Percentiles rank a stretch among this genome's conserved stretches.
Conservation (phyloP, 2,797 vertebrate genomes). For the Sebastes jordani region DNA sequence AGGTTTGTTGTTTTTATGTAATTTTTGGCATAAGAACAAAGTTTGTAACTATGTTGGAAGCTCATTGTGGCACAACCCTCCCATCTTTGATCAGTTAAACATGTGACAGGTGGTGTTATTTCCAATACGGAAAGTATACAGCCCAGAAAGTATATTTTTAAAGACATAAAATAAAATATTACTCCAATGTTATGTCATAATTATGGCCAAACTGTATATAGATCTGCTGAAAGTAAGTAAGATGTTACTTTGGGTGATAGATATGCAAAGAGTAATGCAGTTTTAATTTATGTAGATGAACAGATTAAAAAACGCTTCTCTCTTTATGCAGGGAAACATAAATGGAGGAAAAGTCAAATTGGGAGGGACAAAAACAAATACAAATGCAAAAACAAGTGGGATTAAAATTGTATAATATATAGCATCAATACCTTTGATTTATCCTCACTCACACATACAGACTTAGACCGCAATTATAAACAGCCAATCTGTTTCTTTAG, state of each 20-base stretch:
- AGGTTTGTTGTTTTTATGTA: not conserved
- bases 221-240: not conserved
- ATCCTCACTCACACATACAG: not conserved
- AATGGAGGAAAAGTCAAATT: not conserved
- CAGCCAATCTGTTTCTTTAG: not conserved
- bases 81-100: not conserved
- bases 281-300: not conserved
- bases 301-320: not conserved
- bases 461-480: not conserved
- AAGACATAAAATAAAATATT: not conserved
- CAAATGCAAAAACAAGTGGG: not conserved
- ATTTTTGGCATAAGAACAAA: not conserved
- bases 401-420: not conserved
- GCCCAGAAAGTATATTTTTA: not conserved
- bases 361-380: not conserved
- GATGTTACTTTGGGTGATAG: not conserved
- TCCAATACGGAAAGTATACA: not conserved
- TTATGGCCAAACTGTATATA: not conserved
- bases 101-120: not conserved
- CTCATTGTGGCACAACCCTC: not conserved
- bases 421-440: not conserved
- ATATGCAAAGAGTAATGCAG: not conserved
- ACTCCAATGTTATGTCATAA: not conserved
- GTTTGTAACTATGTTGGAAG: not conserved
- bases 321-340: not conserved